A percentile compares a stretch with the other conserved stretches of the same genome.
Evolutionary conservation across 2,797 vertebrate species (phyloP).

Genomic region (Brachyrhaphis roseni): DNA sequence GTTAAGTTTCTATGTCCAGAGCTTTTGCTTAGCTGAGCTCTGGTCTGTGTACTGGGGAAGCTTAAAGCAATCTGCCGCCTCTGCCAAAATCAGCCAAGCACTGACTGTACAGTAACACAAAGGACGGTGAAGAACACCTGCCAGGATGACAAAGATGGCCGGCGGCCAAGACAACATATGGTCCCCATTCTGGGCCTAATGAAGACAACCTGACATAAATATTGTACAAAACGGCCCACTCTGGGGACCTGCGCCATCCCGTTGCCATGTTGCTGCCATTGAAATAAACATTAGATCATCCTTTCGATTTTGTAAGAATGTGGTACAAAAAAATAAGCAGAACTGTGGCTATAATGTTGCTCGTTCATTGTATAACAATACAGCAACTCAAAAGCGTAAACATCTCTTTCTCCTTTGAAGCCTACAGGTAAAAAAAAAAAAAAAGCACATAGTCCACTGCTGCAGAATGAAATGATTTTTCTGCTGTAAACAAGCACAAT

Average conservation of each 20-base stretch:
- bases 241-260: constrained; percentile 40
- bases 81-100: constrained; percentile 59
- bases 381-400: constrained; percentile 42
- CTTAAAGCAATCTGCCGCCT: constrained; percentile 60
- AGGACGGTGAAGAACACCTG: constrained; percentile 71
- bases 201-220: constrained; percentile 76
- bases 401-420: constrained; percentile 57
- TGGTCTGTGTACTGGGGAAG: constrained; percentile 34
- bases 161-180: constrained; percentile 73
- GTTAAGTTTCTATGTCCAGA: constrained; percentile 23
- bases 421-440: constrained; percentile 37
- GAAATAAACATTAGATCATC: constrained; percentile 62
- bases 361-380: constrained; percentile 50
- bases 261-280: constrained; percentile 38
- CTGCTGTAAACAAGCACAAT: constrained; percentile 58
- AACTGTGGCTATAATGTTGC: constrained; percentile 18
- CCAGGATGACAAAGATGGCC: constrained; percentile 73
- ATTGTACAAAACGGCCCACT: constrained; percentile 65
- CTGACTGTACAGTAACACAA: constrained; percentile 63
- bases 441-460: constrained; percentile 19
- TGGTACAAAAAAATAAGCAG: constrained; percentile 23
- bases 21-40: constrained; percentile 44
- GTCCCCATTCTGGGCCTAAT: constrained; percentile 71
- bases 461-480: constrained; percentile 46
- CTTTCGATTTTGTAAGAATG: constrained; percentile 23